Evolutionary conservation across 2,888 invertebrate genomes (phyloP), one percentile per base, ranked within the genome.

Genomic region (Latheticus oryzae): DNA sequence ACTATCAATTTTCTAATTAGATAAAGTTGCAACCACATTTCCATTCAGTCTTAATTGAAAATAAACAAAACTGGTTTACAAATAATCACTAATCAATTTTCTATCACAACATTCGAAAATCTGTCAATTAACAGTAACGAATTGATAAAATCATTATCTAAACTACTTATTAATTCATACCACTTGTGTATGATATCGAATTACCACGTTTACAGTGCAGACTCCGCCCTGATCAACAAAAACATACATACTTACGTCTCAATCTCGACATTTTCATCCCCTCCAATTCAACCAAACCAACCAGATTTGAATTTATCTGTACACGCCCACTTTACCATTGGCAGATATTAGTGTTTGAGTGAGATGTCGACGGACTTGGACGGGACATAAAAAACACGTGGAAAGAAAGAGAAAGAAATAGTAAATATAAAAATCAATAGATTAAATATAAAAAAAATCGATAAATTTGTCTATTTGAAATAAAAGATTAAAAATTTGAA

Each of bases 201-300:
- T 74, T 73, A 74, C 73, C 70, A 70, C 68, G 69, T 73, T 69
- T 58, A 67, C 68, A 68, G 64, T 66, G 66, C 70, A 68, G 66
- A 69, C 75, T 69, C 71, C 76, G 75, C 78, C 78, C 64, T 56
- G 63, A 68, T 68, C 72, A 62, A 69, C 69, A 74, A 76, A 77
- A 76, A 78, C 77, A 76, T 76, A 77, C 77, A 77, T 68, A 81
- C 87, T 75, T 73, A 78, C 76, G 74, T 77, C 77, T 76, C 76
- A 78, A 76, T 77, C 74, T 73, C 65, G 63, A 62, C 67, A 65
- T 61, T 63, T 62, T 37, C 63, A 63, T 59, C 74, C 77, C 70
- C 75, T 67, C 73, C 65, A 64, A 33, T 17, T 43, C 16, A 33
- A 48, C 58, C 35, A 58, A 56, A 63, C 72, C 71, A 72, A 73